Evolutionary conservation across 2,888 invertebrate genomes (phyloP).

Genomic region (Zootermopsis nevadensis): DNA sequence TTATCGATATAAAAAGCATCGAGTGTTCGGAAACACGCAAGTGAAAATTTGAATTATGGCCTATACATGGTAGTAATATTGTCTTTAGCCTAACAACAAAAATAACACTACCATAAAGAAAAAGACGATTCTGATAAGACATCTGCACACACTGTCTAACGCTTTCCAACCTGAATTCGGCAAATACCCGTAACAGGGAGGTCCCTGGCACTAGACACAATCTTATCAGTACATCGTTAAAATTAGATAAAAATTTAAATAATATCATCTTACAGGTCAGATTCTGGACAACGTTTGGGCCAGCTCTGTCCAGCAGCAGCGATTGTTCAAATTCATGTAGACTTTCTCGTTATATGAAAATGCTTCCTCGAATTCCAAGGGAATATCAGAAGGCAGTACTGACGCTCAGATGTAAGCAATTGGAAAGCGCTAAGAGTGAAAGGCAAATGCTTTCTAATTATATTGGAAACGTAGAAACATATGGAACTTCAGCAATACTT

Average conservation of each 20-base stretch:
- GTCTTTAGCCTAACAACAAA: constrained; percentile 8
- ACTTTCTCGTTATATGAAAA: background rate
- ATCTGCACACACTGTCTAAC: background rate
- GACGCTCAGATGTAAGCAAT: background rate
- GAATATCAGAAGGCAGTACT: background rate
- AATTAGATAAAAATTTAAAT: background rate
- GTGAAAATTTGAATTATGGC: background rate
- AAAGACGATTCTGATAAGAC: background rate
- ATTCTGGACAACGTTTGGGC: background rate
- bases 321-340: background rate
- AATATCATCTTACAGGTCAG: background rate
- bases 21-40: no score
- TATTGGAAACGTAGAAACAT: background rate
- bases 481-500: background rate
- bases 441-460: background rate
- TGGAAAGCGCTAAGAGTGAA: background rate
- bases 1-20: background rate
- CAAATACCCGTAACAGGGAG: background rate
- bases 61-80: constrained; percentile 13
- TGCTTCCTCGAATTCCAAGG: background rate
- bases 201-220: constrained; percentile 9
- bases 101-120: background rate
- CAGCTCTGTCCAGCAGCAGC: background rate
- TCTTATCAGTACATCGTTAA: background rate
- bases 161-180: background rate